A percentile compares a stretch with the other conserved stretches of the same genome.
phyloP scores from a whole-genome alignment of 2,113 vertebrate genomes.

The Mohoua ochrocephala region DNA sequence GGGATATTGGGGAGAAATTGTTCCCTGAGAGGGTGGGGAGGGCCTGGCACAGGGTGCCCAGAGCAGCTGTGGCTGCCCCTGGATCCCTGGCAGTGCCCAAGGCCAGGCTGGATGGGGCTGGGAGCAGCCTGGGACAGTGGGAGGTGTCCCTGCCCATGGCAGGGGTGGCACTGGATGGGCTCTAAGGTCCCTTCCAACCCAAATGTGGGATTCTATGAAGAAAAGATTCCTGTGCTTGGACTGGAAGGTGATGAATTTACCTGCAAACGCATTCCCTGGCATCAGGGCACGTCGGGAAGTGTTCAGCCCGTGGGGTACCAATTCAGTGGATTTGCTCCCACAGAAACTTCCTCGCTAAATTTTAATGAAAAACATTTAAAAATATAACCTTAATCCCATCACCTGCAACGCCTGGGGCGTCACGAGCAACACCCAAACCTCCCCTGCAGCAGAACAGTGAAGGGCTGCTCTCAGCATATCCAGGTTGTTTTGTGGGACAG shows the following conservation, averaged over 20 bases:
- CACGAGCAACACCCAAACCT: too few species aligned
- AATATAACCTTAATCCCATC: background rate
- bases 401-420: background rate
- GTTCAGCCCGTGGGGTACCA: rapidly evolving
- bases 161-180: rapidly evolving
- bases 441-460: rapidly evolving
- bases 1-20: rapidly evolving
- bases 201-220: background rate
- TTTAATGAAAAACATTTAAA: background rate
- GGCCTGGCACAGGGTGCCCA: background rate
- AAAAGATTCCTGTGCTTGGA: rapidly evolving
- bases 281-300: rapidly evolving
- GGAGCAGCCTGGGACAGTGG: background rate
- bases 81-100: background rate
- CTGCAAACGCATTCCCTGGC: background rate
- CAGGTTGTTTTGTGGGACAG: rapidly evolving
- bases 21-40: rapidly evolving
- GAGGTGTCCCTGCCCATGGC: background rate
- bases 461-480: rapidly evolving
- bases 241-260: background rate
- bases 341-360: background rate
- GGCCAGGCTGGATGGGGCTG: background rate
- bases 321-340: background rate
- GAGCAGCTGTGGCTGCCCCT: background rate
- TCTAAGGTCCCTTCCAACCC: rapidly evolving